Percentiles rank a stretch among this genome's conserved stretches.
phyloP scores from a whole-genome alignment of 2,888 invertebrate species.

The Rhyacophila evoluta region DNA sequence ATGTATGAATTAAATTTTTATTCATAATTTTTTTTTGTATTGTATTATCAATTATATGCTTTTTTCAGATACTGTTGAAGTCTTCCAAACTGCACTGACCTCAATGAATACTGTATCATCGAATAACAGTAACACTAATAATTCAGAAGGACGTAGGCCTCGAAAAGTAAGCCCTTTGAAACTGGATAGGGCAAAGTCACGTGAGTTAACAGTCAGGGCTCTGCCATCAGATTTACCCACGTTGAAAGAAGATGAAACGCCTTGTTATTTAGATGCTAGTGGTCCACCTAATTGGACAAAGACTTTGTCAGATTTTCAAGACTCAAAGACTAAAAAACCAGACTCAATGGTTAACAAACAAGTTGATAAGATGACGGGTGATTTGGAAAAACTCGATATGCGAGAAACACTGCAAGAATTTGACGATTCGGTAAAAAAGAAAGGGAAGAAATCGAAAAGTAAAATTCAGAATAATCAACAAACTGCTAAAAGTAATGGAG shows the following conservation, averaged over 20 bases:
- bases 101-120: constrained; percentile 58
- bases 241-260: constrained; percentile 68
- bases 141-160: constrained; percentile 57
- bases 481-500: constrained; percentile 54
- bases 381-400: constrained; percentile 61
- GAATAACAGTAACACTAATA: constrained; percentile 56
- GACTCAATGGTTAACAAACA: constrained; percentile 57
- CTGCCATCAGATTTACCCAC: constrained; percentile 65
- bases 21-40: too few species aligned
- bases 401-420: constrained; percentile 63
- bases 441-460: constrained; percentile 59
- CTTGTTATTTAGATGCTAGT: constrained; percentile 66
- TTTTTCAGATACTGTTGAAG: constrained; percentile 69
- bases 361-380: constrained; percentile 51
- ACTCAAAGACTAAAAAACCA: constrained; percentile 27
- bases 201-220: constrained; percentile 71
- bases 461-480: constrained; percentile 58
- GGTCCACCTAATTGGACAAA: constrained; percentile 67
- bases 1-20: too few species aligned
- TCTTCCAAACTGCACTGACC: constrained; percentile 66
- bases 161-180: constrained; percentile 61
- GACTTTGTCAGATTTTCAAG: constrained; percentile 60
- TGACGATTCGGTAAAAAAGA: constrained; percentile 62
- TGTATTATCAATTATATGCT: too few species aligned
- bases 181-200: constrained; percentile 71